Conservation (phyloP, 2,113 vertebrate species). For the Ciconia boyciana region DNA sequence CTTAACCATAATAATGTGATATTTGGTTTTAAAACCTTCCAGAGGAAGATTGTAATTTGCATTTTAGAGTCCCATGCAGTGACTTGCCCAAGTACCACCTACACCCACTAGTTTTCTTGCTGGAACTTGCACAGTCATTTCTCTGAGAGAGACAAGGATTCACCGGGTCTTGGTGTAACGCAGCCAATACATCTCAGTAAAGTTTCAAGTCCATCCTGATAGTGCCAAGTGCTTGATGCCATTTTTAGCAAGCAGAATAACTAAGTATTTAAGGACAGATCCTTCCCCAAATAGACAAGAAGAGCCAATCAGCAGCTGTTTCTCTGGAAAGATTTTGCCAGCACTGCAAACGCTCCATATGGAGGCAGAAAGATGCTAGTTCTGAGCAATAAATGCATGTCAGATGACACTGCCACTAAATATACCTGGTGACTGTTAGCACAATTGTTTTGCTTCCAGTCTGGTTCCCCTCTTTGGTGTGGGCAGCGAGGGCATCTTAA, state of each 20-base stretch:
- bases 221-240: not conserved
- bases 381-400: constrained; percentile 35
- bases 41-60: not conserved
- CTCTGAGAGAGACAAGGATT: not conserved
- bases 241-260: constrained; percentile 44
- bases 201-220: not conserved
- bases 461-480: constrained; percentile 2
- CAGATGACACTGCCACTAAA: constrained; percentile 51
- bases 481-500: not conserved
- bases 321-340: constrained; percentile 45
- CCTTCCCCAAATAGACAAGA: constrained; percentile 37
- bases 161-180: not conserved
- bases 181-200: not conserved
- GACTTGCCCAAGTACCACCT: not conserved
- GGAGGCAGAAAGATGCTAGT: constrained; percentile 14
- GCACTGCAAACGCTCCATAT: not conserved
- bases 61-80: not conserved
- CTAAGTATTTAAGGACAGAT: constrained; percentile 35
- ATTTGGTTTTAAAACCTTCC: not conserved
- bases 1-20: not conserved
- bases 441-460: constrained; percentile 54
- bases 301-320: constrained; percentile 33
- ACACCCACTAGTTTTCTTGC: not conserved
- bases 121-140: not conserved
- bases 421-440: constrained; percentile 43